phyloP scores from a whole-genome alignment of 2,888 invertebrate genomes.

The Tetranychus truncatus region DNA sequence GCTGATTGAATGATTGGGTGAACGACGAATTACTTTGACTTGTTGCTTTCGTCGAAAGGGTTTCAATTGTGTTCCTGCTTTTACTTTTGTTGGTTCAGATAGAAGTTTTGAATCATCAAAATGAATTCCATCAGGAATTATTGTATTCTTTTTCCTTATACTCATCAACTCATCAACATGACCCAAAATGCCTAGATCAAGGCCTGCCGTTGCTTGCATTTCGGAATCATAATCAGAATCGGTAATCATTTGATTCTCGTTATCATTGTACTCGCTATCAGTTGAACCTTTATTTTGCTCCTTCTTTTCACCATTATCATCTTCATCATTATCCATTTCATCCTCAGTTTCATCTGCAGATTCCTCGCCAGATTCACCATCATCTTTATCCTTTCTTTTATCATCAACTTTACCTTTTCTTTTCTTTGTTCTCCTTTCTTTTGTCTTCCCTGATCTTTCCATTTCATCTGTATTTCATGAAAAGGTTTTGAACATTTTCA shows the following conservation, averaged over 20 bases:
- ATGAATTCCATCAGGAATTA: background rate
- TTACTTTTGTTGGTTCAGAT: background rate
- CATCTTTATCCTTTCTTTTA: slow-evolving; percentile 26
- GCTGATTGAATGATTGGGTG: background rate
- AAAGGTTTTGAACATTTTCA: too few relatives aligned
- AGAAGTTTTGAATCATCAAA: background rate
- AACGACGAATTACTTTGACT: background rate
- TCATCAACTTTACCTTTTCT: slow-evolving; percentile 8
- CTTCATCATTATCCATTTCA: background rate
- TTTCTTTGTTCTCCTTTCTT: slow-evolving; percentile 7
- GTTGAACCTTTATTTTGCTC: background rate
- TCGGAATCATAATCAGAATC: background rate
- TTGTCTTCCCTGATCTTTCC: slow-evolving; percentile 18
- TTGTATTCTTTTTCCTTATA: background rate
- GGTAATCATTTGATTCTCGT: too few relatives aligned
- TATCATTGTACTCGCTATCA: too few relatives aligned
- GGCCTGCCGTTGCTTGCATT: background rate
- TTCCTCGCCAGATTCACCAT: slow-evolving; percentile 27
- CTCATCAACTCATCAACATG: background rate
- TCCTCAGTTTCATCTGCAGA: background rate
- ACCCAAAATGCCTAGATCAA: background rate
- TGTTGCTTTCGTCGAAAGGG: background rate
- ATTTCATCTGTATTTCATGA: background rate
- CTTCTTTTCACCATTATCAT: background rate
- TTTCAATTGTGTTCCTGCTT: background rate